phyloP scores from a whole-genome alignment of 2,797 vertebrate species.

The Pogonophryne albipinna region DNA sequence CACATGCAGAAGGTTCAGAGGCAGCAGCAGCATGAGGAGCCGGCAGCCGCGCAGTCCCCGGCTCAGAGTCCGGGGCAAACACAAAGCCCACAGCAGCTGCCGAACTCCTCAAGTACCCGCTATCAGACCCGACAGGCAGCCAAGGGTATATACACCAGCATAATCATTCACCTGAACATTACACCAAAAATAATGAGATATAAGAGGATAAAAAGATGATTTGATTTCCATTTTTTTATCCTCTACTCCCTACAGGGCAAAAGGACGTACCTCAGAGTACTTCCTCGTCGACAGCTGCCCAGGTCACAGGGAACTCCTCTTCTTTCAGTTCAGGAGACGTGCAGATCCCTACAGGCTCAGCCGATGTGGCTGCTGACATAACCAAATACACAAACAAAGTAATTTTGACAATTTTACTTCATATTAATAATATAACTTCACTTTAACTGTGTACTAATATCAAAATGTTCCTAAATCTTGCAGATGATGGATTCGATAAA shows the following conservation, averaged over 20 bases:
- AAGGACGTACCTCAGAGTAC: slow-evolving; percentile 91
- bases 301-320: slow-evolving; percentile 83
- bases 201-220: not conserved
- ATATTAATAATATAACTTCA: not conserved
- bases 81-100: slow-evolving; percentile 72
- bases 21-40: slow-evolving; percentile 89
- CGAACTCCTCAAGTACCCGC: slow-evolving; percentile 91
- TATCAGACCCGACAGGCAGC: slow-evolving; percentile 98
- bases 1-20: slow-evolving; percentile 95
- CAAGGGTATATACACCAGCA: slow-evolving; percentile 88
- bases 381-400: slow-evolving; percentile 99
- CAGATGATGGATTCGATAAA: slow-evolving; percentile 99
- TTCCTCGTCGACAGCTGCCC: slow-evolving; percentile 88
- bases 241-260: slow-evolving; percentile 84
- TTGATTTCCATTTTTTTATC: not conserved
- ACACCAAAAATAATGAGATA: not conserved
- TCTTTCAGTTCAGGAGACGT: slow-evolving; percentile 87
- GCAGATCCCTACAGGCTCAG: slow-evolving; percentile 93
- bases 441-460: slow-evolving; percentile 4
- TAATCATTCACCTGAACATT: not conserved
- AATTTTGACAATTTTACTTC: slow-evolving; percentile 57
- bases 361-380: slow-evolving; percentile 96
- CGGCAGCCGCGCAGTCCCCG: slow-evolving; percentile 48
- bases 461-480: slow-evolving; percentile 46
- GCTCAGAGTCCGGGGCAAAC: slow-evolving; percentile 57